These are phyloP conservation scores for Ctenosaura bakeri DNA, from an alignment of 2,797 vertebrate species.

Conservation along the genomic window DNA sequence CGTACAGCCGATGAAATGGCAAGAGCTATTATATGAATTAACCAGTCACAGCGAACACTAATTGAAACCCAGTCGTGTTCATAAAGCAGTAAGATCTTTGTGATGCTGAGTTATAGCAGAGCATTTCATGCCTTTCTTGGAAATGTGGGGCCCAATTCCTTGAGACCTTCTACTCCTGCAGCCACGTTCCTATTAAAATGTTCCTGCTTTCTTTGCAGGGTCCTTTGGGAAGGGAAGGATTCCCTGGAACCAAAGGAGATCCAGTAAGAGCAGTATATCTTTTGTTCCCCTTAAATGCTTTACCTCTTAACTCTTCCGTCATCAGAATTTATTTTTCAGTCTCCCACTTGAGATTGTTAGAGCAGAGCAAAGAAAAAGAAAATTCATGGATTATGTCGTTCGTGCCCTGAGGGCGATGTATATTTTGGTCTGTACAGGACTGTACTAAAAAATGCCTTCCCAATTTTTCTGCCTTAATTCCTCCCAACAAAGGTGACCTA, in stretches of 20 bases:
- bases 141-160: neutral
- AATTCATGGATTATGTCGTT: neutral
- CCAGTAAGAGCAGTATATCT: constrained; percentile 78
- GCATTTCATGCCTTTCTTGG: too few species aligned
- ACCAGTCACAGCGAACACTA: too few species aligned
- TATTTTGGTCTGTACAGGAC: neutral
- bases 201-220: constrained; percentile 80
- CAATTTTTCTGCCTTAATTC: too few species aligned
- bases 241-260: constrained; percentile 86
- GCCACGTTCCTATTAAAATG: neutral
- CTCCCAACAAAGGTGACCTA: too few species aligned
- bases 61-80: too few species aligned
- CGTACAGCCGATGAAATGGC: too few species aligned
- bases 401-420: neutral
- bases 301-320: neutral
- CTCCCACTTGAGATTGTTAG: neutral
- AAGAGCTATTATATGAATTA: too few species aligned
- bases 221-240: constrained; percentile 79
- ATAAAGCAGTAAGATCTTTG: too few species aligned
- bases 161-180: too few species aligned
- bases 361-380: neutral
- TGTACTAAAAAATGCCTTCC: too few species aligned
- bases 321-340: neutral
- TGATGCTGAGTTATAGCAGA: too few species aligned
- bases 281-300: neutral